Conservation (phyloP, 2,888 invertebrate genomes). For the Drosophila testacea region DNA sequence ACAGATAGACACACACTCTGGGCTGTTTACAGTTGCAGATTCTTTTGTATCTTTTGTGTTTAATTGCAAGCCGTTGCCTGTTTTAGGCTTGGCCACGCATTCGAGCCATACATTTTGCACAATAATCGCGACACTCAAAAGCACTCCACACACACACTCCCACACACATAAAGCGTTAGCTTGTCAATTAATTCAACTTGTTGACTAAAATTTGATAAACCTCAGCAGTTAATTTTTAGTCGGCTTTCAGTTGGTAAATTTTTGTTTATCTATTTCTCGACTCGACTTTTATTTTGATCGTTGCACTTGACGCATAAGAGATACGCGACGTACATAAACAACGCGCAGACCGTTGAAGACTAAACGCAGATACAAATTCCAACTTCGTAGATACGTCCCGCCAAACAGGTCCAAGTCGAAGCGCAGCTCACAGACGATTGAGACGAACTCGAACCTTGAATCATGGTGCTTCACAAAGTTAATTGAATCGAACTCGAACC, state of each 20-base stretch:
- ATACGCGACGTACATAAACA: conserved; percentile 48
- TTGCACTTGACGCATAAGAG: conserved; percentile 22
- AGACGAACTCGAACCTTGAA: conserved; percentile 55
- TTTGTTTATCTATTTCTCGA: conserved; percentile 14
- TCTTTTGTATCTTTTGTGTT: conserved; percentile 47
- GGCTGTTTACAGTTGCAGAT: conserved; percentile 57
- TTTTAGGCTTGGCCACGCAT: conserved; percentile 62
- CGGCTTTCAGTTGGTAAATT: conserved; percentile 23
- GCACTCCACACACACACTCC: conserved; percentile 6
- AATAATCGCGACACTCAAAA: conserved; percentile 8
- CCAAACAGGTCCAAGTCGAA: conserved; percentile 50
- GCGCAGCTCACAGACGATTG: conserved; percentile 57
- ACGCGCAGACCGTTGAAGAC: conserved; percentile 71
- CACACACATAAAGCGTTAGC: conserved; percentile 19
- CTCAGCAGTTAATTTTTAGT: conserved; percentile 12
- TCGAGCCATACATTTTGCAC: conserved; percentile 46
- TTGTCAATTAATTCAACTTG: conserved; percentile 38
- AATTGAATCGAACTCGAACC: conserved; percentile 27
- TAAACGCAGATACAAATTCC: conserved; percentile 50
- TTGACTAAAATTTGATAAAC: conserved; percentile 14
- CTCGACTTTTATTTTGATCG: conserved; percentile 16
- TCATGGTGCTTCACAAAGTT: conserved; percentile 10
- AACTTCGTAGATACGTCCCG: conserved; percentile 13
- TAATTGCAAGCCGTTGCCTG: conserved; percentile 62
- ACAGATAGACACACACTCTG: conserved; percentile 20